Conservation (phyloP, 2,797 vertebrate species). For the Poeciliopsis paucimaculata region DNA sequence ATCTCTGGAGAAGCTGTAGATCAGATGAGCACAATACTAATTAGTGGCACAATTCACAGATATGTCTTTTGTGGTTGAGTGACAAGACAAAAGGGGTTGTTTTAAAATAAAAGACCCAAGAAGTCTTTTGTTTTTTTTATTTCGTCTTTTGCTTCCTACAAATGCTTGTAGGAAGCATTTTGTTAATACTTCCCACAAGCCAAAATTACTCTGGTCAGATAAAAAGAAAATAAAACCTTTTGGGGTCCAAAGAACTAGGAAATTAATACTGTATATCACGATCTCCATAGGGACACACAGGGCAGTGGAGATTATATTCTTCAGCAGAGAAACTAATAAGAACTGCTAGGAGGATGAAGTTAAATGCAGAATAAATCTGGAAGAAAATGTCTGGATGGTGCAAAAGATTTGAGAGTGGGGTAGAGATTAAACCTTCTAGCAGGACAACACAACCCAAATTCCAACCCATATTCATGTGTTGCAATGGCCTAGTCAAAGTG, state of each 20-base stretch:
- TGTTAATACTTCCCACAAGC: background rate
- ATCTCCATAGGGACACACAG: background rate
- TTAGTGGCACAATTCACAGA: background rate
- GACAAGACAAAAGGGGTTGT: background rate
- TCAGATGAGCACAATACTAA: background rate
- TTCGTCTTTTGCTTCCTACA: too few relatives aligned
- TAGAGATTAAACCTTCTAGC: background rate
- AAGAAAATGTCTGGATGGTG: background rate
- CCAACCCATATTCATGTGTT: background rate
- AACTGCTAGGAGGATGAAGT: background rate
- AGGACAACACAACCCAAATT: background rate
- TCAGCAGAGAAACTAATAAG: background rate
- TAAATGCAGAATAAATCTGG: background rate
- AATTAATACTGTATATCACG: background rate
- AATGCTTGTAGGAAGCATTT: too few relatives aligned
- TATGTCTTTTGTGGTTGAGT: background rate
- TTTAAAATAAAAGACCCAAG: background rate
- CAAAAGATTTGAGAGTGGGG: background rate
- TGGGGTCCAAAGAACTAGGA: background rate
- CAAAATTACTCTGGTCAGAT: background rate
- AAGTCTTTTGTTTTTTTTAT: background rate
- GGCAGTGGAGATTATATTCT: background rate
- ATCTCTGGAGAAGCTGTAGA: background rate
- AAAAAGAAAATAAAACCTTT: background rate
- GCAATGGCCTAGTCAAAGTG: background rate